phyloP scores from a whole-genome alignment of 2,113 vertebrate genomes.

The Guaruba guarouba region DNA sequence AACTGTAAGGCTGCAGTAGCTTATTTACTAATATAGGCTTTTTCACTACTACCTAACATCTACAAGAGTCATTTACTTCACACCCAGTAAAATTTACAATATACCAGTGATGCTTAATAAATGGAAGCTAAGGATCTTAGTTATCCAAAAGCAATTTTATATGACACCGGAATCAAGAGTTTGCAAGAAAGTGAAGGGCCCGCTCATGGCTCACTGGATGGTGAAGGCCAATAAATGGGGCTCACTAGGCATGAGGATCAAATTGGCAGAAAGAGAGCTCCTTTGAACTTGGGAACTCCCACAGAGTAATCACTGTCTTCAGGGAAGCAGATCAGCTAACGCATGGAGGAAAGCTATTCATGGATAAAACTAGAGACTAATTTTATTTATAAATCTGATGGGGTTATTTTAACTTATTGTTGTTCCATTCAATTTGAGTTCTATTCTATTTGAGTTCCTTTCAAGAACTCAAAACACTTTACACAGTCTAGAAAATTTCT shows the following conservation, averaged over 20 bases:
- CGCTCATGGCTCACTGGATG: fast-evolving
- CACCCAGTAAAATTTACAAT: neutral
- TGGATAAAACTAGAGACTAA: neutral
- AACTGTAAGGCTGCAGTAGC: neutral
- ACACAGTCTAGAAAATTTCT: neutral
- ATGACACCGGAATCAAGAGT: fast-evolving
- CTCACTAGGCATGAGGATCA: neutral
- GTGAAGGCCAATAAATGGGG: neutral
- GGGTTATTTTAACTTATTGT: neutral
- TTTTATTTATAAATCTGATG: neutral
- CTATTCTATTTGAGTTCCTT: neutral
- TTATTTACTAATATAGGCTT: neutral
- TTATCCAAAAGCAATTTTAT: neutral
- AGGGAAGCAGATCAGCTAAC: neutral
- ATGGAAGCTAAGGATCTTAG: neutral
- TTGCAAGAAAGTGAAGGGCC: neutral
- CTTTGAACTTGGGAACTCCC: neutral
- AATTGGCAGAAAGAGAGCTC: neutral
- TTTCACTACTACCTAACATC: neutral
- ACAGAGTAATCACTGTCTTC: fast-evolving
- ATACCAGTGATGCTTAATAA: neutral
- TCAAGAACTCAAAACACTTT: neutral
- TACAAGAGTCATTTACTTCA: neutral
- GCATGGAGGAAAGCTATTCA: neutral
- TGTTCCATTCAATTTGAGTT: too few species aligned